Evolutionary conservation across 1,140 invertebrate species (phyloP).

Genomic region (Trachymyrmex septentrionalis): DNA sequence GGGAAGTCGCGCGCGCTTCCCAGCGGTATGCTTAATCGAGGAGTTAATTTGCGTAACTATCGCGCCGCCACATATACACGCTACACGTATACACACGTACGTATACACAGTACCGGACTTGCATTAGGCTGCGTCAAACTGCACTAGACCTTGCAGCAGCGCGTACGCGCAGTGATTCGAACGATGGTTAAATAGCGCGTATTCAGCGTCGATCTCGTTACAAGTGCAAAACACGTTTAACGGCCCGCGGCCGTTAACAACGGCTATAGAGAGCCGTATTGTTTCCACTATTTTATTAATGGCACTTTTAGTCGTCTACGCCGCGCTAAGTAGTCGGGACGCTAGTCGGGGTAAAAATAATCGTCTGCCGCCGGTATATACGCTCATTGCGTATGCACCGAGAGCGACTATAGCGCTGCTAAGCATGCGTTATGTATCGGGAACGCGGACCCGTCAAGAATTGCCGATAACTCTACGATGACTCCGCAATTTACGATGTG

Average conservation of each 20-base stretch:
- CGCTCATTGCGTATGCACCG: background rate
- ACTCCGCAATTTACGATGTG: background rate
- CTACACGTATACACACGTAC: too few species aligned
- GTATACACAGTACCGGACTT: too few species aligned
- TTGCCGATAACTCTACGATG: background rate
- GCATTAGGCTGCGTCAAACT: conserved; percentile 21
- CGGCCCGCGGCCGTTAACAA: background rate
- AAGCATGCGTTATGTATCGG: conserved; percentile 7
- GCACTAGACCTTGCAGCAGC: conserved; percentile 53
- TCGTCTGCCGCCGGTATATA: background rate
- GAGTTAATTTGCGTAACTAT: conserved; percentile 58
- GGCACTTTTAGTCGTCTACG: background rate
- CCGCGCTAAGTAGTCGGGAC: background rate
- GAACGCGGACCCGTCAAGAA: background rate
- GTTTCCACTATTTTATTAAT: conserved; percentile 25
- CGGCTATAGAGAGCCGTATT: conserved; percentile 24
- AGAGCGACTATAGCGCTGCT: conserved; percentile 29
- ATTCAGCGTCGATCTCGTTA: conserved; percentile 44
- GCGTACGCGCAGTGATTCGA: conserved; percentile 26
- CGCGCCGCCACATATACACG: background rate
- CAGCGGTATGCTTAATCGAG: conserved; percentile 47
- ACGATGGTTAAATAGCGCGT: conserved; percentile 38
- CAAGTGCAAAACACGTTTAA: conserved; percentile 45
- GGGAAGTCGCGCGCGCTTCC: conserved; percentile 40
- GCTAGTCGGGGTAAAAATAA: conserved; percentile 41